Conservation (phyloP, 2,797 vertebrate species). For the Acipenser oxyrinchus region DNA sequence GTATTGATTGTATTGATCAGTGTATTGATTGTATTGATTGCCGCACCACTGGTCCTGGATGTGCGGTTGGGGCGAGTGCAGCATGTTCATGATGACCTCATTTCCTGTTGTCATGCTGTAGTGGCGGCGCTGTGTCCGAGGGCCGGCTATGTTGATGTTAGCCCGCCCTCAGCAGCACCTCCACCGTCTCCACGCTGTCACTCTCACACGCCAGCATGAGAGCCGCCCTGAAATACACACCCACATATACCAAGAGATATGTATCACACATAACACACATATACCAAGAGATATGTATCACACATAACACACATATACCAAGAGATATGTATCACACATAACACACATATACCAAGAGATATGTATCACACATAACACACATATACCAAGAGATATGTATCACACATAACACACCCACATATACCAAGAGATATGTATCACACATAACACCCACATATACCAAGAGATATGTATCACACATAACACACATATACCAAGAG, state of each 20-base stretch:
- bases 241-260: neutral
- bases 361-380: no score
- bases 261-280: neutral
- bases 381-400: no score
- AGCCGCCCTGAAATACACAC: slow-evolving; percentile 63
- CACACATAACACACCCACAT: no score
- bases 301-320: no score
- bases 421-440: no score
- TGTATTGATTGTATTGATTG: no score
- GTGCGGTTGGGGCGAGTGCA: slow-evolving; percentile 45
- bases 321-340: neutral
- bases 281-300: slow-evolving; percentile 3
- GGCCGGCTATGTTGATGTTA: slow-evolving; percentile 56
- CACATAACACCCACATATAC: no score
- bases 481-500: no score
- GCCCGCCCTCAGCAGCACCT: slow-evolving; percentile 72
- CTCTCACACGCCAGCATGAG: slow-evolving; percentile 87
- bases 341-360: no score
- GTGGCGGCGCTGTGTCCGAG: slow-evolving; percentile 65
- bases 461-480: no score
- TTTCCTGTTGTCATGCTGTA: slow-evolving; percentile 67
- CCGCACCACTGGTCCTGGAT: slow-evolving; percentile 20
- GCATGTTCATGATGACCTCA: slow-evolving; percentile 61
- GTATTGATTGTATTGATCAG: no score
- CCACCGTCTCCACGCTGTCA: slow-evolving; percentile 72